phyloP scores from a whole-genome alignment of 2,888 invertebrate species.

The Gisinianus flammeolus region DNA sequence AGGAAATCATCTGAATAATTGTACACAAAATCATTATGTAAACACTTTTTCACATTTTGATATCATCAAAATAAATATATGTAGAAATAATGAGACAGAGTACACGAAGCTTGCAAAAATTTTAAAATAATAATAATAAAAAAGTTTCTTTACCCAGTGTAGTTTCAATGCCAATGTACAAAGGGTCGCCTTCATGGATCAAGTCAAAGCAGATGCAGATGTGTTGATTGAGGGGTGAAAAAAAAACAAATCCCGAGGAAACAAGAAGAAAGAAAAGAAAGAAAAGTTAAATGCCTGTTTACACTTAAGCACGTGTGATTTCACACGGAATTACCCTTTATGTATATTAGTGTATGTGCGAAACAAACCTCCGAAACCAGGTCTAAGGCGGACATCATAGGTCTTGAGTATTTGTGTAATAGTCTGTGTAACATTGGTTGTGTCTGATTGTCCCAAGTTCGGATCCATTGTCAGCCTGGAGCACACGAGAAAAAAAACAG shows the following conservation, averaged over 20 bases:
- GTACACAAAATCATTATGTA: not conserved
- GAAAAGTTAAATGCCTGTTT: not conserved
- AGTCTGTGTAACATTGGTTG: constrained; percentile 62
- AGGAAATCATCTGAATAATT: constrained; percentile 65
- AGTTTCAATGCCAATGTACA: constrained; percentile 67
- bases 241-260: constrained; percentile 20
- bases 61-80: not conserved
- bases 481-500: not conserved
- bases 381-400: constrained; percentile 64
- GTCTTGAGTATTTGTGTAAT: constrained; percentile 62
- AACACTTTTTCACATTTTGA: no score
- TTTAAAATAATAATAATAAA: not conserved
- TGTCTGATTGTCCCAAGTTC: constrained; percentile 37
- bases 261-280: not conserved
- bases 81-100: not conserved
- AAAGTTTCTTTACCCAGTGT: constrained; percentile 60
- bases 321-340: not conserved
- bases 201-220: constrained; percentile 10
- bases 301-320: constrained; percentile 8
- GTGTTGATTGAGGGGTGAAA: constrained; percentile 32
- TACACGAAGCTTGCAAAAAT: not conserved
- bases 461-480: constrained; percentile 51
- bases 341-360: no score
- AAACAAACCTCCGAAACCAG: constrained; percentile 64
- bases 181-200: constrained; percentile 63